A percentile compares a stretch with the other conserved stretches of the same genome.
These are phyloP conservation scores for Irena cyanogastra DNA, from an alignment of 2,113 vertebrate species.

Conservation along the genomic window DNA sequence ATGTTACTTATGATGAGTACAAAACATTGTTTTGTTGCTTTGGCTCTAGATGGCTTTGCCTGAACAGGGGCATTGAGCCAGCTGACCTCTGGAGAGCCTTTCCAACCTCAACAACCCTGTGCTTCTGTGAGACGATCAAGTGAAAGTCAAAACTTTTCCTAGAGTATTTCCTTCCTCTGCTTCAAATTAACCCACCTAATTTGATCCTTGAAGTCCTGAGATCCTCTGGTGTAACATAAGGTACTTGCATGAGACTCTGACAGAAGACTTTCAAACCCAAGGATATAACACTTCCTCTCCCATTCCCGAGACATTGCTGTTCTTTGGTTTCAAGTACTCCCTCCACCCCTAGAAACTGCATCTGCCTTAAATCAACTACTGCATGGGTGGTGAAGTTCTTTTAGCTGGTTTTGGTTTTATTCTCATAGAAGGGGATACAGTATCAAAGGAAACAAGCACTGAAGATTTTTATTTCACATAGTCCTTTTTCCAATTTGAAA, in stretches of 20 bases:
- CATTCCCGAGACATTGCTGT: not conserved
- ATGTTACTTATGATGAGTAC: not conserved
- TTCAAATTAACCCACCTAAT: not conserved
- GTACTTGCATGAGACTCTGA: not conserved
- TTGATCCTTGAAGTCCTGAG: not conserved
- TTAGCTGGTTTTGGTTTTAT: not conserved
- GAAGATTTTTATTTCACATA: not conserved
- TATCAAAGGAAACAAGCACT: not conserved
- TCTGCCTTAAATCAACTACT: slow-evolving; percentile 27
- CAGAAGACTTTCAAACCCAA: not conserved
- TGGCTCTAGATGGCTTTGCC: not conserved
- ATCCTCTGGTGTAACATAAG: not conserved
- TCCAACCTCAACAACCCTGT: not conserved
- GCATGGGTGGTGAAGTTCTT: not conserved
- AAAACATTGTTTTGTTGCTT: not conserved
- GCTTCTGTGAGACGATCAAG: not conserved
- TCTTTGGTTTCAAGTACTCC: not conserved
- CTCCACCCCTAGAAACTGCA: not conserved
- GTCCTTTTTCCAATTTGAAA: not conserved
- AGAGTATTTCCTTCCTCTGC: not conserved
- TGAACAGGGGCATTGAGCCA: not conserved
- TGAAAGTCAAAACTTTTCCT: not conserved
- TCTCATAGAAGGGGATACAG: not conserved
- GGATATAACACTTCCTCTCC: not conserved
- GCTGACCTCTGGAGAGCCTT: not conserved